Base-by-base conservation (phyloP, 2,797 vertebrate genomes). In the Fringilla coelebs region DNA sequence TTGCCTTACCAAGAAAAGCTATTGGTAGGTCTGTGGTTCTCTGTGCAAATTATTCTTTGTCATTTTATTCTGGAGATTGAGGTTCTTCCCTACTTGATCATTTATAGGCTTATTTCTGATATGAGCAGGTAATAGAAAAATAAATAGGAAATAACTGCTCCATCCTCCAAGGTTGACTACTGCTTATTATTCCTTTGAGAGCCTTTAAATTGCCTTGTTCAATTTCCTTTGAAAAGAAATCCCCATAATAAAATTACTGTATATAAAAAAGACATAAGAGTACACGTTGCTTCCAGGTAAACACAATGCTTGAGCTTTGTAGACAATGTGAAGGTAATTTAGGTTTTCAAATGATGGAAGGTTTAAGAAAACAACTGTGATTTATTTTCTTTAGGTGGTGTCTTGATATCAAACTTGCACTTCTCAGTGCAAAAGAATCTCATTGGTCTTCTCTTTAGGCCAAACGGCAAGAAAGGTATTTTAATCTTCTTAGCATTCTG, bases 191-290 rank as follows among this genome's bases (percentile, higher is more conserved):
- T 95, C 68, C 79, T 94, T n/a, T 82, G 84, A 93, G 86, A 91
- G 81, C 38, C n/a, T 92, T 95, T 93, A 86, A 85, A 93, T 85
- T 73, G 49, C 55, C 88, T 96, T 86, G 60, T 95, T 91, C 85
- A 88, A 76, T 95, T 90, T 96, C 46, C n/a, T 94, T 61, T 51
- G 84, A 90, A 96, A 95, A 93, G 66, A 93, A 93, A 90, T 63
- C 71, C 57, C 29, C 38, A 70, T 82, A 93, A 95, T 94, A 94
- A 95, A 94, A 91, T 95, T 88, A 88, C 70, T 58, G 57, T 45
- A 17, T 66, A 61, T 82, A 58, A 85, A 93, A 88, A 51, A 78
- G 73, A 22, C 58, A 66, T 4, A n/a, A 79, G 26, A 70, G 36
- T 25, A 45, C 66, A 74, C 2, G 15, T 32, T 76, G 49, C 85